These are phyloP conservation scores for Augochlora pura DNA, from an alignment of 1,140 invertebrate genomes.

Conservation along the genomic window DNA sequence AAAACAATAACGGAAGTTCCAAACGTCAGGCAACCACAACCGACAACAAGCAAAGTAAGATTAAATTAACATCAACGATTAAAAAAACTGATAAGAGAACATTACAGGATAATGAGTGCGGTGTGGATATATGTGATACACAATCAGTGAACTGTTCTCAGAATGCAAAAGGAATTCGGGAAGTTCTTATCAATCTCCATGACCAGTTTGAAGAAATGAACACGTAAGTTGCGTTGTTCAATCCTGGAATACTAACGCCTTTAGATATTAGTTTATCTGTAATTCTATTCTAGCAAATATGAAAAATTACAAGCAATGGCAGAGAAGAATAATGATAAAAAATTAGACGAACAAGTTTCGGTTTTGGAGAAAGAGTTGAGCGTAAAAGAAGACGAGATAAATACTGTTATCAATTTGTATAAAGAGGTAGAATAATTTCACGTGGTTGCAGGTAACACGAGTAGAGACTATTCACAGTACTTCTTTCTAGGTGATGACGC, in stretches of 20 bases:
- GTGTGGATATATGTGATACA: background rate
- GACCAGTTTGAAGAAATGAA: slow-evolving; percentile 78
- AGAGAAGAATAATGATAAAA: slow-evolving; percentile 66
- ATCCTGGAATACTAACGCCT: background rate
- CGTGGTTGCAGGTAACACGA: background rate
- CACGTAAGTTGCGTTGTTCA: slow-evolving; percentile 64
- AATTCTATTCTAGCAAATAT: slow-evolving; percentile 74
- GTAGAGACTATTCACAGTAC: background rate
- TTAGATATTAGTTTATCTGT: slow-evolving; percentile 19
- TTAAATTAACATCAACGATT: background rate
- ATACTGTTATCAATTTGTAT: slow-evolving; percentile 78
- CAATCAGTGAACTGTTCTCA: background rate
- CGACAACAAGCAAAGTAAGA: background rate
- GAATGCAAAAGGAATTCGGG: slow-evolving; percentile 59
- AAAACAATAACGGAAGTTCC: background rate
- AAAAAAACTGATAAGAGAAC: slow-evolving; percentile 6
- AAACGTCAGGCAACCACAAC: background rate
- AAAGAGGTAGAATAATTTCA: slow-evolving; percentile 72
- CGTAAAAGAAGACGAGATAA: slow-evolving; percentile 80
- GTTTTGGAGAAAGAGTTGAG: slow-evolving; percentile 76
- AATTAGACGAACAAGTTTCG: slow-evolving; percentile 70
- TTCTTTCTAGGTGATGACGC: slow-evolving; percentile 67
- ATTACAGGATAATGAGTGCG: slow-evolving; percentile 23
- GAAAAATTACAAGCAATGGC: slow-evolving; percentile 73
- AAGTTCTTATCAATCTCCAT: slow-evolving; percentile 78